phyloP scores from a whole-genome alignment of 2,797 vertebrate genomes.

The Falco novaeseelandiae region DNA sequence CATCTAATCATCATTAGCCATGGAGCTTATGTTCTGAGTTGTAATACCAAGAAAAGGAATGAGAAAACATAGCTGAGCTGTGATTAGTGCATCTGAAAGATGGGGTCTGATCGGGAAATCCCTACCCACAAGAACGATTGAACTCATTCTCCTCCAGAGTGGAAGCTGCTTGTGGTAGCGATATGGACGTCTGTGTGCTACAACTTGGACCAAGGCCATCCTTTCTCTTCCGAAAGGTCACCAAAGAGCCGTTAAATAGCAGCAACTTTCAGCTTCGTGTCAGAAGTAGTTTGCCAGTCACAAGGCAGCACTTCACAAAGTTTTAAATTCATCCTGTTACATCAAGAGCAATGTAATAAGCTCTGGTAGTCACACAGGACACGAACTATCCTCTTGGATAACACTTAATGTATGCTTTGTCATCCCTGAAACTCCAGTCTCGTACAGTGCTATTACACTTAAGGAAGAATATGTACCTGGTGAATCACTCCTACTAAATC shows the following conservation, averaged over 20 bases:
- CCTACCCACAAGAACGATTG: background rate
- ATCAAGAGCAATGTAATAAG: conserved; percentile 46
- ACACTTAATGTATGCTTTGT: conserved; percentile 54
- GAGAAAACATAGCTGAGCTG: background rate
- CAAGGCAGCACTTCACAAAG: conserved; percentile 37
- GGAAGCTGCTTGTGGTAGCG: background rate
- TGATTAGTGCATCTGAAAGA: background rate
- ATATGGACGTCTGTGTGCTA: background rate
- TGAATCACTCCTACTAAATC: conserved; percentile 57
- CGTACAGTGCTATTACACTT: conserved; percentile 11
- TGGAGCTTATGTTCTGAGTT: background rate
- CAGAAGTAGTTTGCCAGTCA: conserved; percentile 35
- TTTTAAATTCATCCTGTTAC: conserved; percentile 47
- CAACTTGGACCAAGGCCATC: conserved; percentile 10
- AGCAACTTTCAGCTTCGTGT: background rate
- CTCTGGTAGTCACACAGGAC: background rate
- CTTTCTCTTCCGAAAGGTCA: conserved; percentile 39
- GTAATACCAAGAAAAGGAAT: background rate
- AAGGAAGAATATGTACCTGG: conserved; percentile 31
- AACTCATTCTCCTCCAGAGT: background rate
- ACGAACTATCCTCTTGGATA: conserved; percentile 11
- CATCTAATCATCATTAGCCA: background rate
- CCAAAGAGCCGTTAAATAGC: conserved; percentile 26
- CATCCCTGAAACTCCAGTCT: conserved; percentile 23
- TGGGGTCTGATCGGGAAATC: background rate